These are phyloP conservation scores for Myopa tessellatipennis DNA, from an alignment of 2,888 invertebrate species.

Conservation along the genomic window DNA sequence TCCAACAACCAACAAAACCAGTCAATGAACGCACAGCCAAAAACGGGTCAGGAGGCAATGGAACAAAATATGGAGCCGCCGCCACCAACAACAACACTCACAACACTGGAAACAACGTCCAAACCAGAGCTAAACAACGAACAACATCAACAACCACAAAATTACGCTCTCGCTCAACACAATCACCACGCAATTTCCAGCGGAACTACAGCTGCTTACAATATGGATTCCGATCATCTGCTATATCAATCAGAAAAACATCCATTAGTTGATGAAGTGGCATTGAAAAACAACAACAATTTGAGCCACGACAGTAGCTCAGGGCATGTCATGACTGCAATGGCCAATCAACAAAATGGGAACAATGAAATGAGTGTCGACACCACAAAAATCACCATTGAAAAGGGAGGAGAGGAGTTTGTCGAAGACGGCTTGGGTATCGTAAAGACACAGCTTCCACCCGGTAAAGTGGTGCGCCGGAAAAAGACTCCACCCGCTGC, in stretches of 20 bases:
- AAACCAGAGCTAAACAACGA: constrained; percentile 5
- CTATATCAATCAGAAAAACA: constrained; percentile 29
- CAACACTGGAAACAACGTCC: constrained; percentile 7
- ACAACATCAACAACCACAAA: constrained; percentile 36
- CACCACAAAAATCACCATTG: constrained; percentile 52
- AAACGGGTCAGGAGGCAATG: constrained; percentile 36
- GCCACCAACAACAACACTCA: constrained; percentile 15
- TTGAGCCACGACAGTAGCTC: constrained; percentile 47
- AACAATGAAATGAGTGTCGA: constrained; percentile 55
- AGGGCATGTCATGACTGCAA: constrained; percentile 23
- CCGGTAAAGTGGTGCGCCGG: constrained; percentile 75
- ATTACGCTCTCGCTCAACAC: neutral
- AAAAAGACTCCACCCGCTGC: constrained; percentile 61
- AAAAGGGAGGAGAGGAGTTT: constrained; percentile 41
- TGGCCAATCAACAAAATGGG: constrained; percentile 57
- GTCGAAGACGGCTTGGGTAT: constrained; percentile 70
- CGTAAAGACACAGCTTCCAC: constrained; percentile 76
- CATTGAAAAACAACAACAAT: constrained; percentile 42
- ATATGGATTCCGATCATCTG: constrained; percentile 25
- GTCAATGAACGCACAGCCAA: constrained; percentile 45
- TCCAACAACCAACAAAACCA: constrained; percentile 51
- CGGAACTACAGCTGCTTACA: neutral
- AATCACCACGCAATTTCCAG: neutral
- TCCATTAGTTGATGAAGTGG: neutral
- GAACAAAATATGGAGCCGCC: neutral